A percentile compares a stretch with the other conserved stretches of the same genome.
phyloP scores from a whole-genome alignment of 2,113 vertebrate genomes.

The Sebastes fasciatus region DNA sequence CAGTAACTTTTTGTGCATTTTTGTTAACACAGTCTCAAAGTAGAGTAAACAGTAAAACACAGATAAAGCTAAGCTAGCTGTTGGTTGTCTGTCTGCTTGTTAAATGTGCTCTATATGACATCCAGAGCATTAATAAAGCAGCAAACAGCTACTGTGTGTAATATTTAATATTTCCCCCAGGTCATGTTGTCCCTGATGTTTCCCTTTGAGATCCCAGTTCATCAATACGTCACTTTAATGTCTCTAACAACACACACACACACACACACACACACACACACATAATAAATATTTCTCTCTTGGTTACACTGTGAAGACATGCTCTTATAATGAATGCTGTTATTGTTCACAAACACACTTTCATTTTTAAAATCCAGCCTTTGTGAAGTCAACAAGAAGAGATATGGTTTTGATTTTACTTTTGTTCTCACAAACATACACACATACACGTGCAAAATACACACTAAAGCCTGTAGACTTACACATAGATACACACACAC shows the following conservation, averaged over 20 bases:
- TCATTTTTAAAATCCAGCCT: not conserved
- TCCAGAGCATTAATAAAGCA: no score
- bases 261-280: conserved; percentile 12
- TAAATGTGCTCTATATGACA: no score
- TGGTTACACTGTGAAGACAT: not conserved
- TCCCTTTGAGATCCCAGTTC: conserved; percentile 10
- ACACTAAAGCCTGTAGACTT: not conserved
- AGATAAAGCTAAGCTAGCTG: not conserved
- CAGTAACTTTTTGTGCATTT: not conserved
- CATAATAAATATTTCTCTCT: not conserved
- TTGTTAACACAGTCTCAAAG: no score
- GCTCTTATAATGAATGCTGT: not conserved
- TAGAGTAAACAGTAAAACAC: not conserved
- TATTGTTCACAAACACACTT: not conserved
- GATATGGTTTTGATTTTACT: not conserved
- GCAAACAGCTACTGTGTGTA: not conserved
- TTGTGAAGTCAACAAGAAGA: not conserved
- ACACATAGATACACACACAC: not conserved
- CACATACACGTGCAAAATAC: not conserved
- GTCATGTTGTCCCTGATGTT: not conserved
- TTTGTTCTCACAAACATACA: not conserved
- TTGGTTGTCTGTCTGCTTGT: no score
- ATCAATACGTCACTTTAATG: not conserved
- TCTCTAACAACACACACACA: not conserved
- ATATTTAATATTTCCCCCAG: conserved; percentile 5